Conservation (phyloP, 1,140 invertebrate genomes). For the Leptopilina clavipes region DNA sequence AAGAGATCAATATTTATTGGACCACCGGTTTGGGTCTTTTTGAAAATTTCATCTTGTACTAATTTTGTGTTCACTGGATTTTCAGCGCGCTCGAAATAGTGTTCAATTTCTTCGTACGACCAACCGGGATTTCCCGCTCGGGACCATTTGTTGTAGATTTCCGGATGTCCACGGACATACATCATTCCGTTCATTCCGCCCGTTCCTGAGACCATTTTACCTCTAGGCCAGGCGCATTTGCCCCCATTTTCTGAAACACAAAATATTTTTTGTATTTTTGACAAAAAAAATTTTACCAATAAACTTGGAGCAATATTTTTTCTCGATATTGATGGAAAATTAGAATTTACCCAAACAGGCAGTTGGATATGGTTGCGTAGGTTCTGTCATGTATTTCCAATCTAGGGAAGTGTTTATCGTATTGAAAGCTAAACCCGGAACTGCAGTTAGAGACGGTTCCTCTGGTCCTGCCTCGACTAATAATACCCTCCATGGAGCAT, state of each 20-base stretch:
- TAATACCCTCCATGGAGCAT: slow-evolving; percentile 69
- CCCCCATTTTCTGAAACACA: slow-evolving; percentile 75
- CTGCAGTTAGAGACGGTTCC: slow-evolving; percentile 81
- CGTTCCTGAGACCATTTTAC: slow-evolving; percentile 83
- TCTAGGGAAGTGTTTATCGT: slow-evolving; percentile 77
- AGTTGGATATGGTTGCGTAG: slow-evolving; percentile 74
- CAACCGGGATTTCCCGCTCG: slow-evolving; percentile 88
- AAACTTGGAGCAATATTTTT: too few relatives aligned
- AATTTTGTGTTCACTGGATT: slow-evolving; percentile 63
- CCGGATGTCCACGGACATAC: slow-evolving; percentile 83
- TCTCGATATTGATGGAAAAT: too few relatives aligned
- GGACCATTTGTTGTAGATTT: slow-evolving; percentile 85
- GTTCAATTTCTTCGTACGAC: slow-evolving; percentile 88
- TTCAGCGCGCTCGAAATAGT: slow-evolving; percentile 72
- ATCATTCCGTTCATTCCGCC: slow-evolving; percentile 88
- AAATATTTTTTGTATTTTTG: too few relatives aligned
- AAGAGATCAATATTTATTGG: slow-evolving; percentile 75
- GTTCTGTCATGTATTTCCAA: slow-evolving; percentile 78
- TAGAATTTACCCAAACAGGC: slow-evolving; percentile 67
- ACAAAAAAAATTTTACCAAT: not conserved
- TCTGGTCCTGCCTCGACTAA: slow-evolving; percentile 85
- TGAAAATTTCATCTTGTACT: slow-evolving; percentile 53
- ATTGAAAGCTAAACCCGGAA: slow-evolving; percentile 80
- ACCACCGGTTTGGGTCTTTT: slow-evolving; percentile 53
- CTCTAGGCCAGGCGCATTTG: slow-evolving; percentile 83